Conservation (phyloP, 2,797 vertebrate genomes). For the Botia almorhae region DNA sequence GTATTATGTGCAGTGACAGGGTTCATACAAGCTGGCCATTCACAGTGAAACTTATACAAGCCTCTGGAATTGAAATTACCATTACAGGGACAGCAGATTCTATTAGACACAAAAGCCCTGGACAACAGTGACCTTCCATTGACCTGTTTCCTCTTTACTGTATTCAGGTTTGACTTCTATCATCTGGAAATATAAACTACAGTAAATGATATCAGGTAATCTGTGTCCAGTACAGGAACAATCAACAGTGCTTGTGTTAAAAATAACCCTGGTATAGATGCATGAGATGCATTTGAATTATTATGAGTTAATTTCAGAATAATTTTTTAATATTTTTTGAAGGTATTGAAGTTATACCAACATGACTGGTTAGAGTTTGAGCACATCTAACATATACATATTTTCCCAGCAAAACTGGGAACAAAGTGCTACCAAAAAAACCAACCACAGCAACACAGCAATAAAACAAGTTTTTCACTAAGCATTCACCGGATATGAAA, state of each 20-base stretch:
- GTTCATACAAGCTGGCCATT: conserved; percentile 53
- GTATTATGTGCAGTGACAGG: conserved; percentile 53
- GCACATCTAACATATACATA: not conserved
- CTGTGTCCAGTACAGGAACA: conserved; percentile 24
- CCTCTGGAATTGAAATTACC: conserved; percentile 70
- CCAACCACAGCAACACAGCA: not conserved
- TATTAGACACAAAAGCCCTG: conserved; percentile 68
- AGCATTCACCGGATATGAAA: not conserved
- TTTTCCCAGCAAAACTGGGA: not conserved
- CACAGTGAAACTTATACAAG: conserved; percentile 63
- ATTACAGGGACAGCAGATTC: conserved; percentile 72
- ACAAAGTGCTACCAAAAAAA: not conserved
- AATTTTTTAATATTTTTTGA: not conserved
- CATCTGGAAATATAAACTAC: conserved; percentile 46
- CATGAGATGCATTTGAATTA: conserved; percentile 12
- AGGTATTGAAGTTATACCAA: conserved; percentile 16
- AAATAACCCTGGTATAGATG: conserved; percentile 24
- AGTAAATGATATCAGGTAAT: conserved; percentile 52
- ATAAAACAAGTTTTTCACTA: not conserved
- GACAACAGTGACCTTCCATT: conserved; percentile 63
- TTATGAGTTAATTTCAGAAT: conserved; percentile 17
- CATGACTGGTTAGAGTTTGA: conserved; percentile 12
- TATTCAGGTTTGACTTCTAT: conserved; percentile 50
- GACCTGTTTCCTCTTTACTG: conserved; percentile 61
- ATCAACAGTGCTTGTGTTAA: conserved; percentile 1